phyloP scores from a whole-genome alignment of 2,888 invertebrate species.

The Deilephila elpenor region DNA sequence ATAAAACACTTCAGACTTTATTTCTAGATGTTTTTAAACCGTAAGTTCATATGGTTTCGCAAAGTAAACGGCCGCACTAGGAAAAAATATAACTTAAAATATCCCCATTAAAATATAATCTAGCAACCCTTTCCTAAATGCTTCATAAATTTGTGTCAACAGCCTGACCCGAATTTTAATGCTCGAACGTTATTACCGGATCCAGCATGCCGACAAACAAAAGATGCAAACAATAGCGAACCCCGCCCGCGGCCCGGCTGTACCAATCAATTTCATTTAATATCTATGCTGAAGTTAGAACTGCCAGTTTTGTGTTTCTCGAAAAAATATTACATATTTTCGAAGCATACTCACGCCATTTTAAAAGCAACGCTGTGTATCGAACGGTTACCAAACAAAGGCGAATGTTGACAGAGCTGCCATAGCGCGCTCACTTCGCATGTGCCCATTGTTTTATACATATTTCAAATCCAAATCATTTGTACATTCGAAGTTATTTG shows the following conservation, averaged over 20 bases:
- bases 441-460: slow-evolving; percentile 24
- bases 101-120: slow-evolving; percentile 52
- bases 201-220: slow-evolving; percentile 73
- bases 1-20: slow-evolving; percentile 11
- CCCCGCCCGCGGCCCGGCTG: slow-evolving; percentile 46
- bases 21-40: neutral
- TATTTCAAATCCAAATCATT: slow-evolving; percentile 19
- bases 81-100: slow-evolving; percentile 22
- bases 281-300: slow-evolving; percentile 13
- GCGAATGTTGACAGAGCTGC: slow-evolving; percentile 13
- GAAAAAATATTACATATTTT: slow-evolving; percentile 7
- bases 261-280: slow-evolving; percentile 35
- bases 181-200: slow-evolving; percentile 71
- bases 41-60: neutral
- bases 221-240: slow-evolving; percentile 69
- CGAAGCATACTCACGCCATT: neutral
- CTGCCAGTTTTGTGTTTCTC: neutral
- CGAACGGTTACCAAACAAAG: slow-evolving; percentile 21
- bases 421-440: neutral
- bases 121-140: slow-evolving; percentile 66
- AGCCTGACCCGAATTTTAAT: slow-evolving; percentile 80
- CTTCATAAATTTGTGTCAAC: slow-evolving; percentile 80
- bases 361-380: neutral
- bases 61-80: slow-evolving; percentile 10
- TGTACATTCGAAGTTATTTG: slow-evolving; percentile 6